phyloP scores from a whole-genome alignment of 2,888 invertebrate genomes.

The Oscheius sp. region DNA sequence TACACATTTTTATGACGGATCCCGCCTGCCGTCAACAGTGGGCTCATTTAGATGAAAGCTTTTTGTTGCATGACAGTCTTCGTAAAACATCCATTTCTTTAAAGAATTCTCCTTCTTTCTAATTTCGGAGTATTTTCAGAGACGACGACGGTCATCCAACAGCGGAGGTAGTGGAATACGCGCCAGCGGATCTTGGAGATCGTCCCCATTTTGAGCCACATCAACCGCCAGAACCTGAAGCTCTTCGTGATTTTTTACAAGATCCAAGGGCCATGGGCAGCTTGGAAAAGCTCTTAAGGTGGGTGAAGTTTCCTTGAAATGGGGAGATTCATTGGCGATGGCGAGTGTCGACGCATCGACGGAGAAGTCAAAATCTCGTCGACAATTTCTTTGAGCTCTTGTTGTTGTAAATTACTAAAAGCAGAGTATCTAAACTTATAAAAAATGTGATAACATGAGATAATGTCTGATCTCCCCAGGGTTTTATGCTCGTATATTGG shows the following conservation, averaged over 20 bases:
- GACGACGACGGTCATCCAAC: slow-evolving; percentile 36
- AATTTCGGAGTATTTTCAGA: slow-evolving; percentile 9
- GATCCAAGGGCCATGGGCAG: slow-evolving; percentile 61
- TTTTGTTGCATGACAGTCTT: background rate
- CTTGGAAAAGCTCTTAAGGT: slow-evolving; percentile 61
- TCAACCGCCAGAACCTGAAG: slow-evolving; percentile 26
- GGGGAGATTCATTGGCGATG: no score
- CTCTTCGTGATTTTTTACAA: slow-evolving; percentile 44
- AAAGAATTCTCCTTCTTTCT: background rate
- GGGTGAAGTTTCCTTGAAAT: no score
- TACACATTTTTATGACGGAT: no score
- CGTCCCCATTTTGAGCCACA: background rate
- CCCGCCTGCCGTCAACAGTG: no score
- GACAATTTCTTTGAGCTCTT: no score
- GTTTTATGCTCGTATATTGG: background rate
- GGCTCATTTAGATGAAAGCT: no score
- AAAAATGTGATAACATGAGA: no score
- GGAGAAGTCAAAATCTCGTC: no score
- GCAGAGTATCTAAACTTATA: no score
- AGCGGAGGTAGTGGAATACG: slow-evolving; percentile 34
- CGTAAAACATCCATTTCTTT: background rate
- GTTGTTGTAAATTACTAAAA: no score
- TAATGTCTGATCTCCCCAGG: background rate
- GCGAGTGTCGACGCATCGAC: no score
- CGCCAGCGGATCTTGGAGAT: slow-evolving; percentile 19